Percentiles rank a stretch among this genome's conserved stretches.
These are phyloP conservation scores for Ctenodactylus gundi DNA, from an alignment of 2,113 vertebrate species.

Conservation along the genomic window DNA sequence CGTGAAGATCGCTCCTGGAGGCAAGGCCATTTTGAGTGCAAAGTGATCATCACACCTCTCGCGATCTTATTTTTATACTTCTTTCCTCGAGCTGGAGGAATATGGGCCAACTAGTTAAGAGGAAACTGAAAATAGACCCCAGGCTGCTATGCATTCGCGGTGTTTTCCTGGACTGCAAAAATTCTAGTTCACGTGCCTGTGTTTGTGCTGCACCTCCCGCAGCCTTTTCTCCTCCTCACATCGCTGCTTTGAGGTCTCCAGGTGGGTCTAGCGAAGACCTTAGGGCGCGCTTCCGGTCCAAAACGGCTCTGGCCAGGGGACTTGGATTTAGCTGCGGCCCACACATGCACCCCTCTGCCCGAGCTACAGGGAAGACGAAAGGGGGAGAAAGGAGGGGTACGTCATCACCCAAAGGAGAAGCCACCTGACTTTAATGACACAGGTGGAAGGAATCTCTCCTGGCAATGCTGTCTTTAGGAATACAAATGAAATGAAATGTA, in stretches of 20 bases:
- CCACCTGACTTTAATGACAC: neutral
- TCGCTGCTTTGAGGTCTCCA: neutral
- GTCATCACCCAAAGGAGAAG: neutral
- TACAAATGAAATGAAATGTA: neutral
- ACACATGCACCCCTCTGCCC: neutral
- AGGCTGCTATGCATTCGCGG: neutral
- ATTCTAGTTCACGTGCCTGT: neutral
- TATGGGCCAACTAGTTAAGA: neutral
- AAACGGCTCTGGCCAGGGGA: neutral
- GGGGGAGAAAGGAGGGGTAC: neutral
- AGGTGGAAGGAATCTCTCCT: neutral
- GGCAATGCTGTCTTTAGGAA: neutral
- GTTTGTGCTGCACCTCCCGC: neutral
- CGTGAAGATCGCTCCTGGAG: neutral
- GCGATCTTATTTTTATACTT: slow-evolving; percentile 21
- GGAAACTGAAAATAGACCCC: neutral
- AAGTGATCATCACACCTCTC: neutral
- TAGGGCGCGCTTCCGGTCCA: neutral
- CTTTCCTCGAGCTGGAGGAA: neutral
- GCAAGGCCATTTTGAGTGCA: slow-evolving; percentile 4
- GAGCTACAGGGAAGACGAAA: neutral
- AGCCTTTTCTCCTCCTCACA: neutral
- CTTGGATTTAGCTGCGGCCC: neutral
- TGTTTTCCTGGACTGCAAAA: neutral
- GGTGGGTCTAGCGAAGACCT: neutral